Conservation (phyloP, 2,113 vertebrate species). For the Argyrosomus japonicus region DNA sequence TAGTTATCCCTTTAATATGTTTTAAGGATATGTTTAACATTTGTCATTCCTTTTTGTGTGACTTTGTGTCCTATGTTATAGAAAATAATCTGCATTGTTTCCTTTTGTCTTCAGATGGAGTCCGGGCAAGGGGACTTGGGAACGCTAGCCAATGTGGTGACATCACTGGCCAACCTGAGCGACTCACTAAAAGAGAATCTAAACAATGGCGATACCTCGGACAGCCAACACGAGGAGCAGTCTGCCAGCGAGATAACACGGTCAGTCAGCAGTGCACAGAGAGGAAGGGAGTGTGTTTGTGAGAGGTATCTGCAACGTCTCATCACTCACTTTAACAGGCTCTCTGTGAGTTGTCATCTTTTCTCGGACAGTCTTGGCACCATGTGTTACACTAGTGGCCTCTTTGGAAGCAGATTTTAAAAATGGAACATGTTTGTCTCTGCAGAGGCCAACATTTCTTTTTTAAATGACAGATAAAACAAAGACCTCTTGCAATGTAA, state of each 20-base stretch:
- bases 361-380: too few relatives aligned
- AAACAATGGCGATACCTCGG: conserved; percentile 92
- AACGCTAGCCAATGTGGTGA: conserved; percentile 96
- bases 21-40: background rate
- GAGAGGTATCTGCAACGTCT: too few relatives aligned
- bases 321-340: too few relatives aligned
- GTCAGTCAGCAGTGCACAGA: conserved; percentile 74
- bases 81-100: conserved; percentile 14
- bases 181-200: conserved; percentile 87
- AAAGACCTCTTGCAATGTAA: too few relatives aligned
- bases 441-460: background rate
- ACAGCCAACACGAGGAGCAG: conserved; percentile 91
- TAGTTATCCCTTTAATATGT: background rate
- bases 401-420: too few relatives aligned
- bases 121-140: conserved; percentile 93
- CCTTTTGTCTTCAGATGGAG: conserved; percentile 85
- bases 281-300: conserved; percentile 5
- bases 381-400: too few relatives aligned
- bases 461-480: too few relatives aligned
- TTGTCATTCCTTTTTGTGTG: background rate
- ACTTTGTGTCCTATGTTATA: background rate
- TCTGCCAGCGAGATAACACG: conserved; percentile 96
- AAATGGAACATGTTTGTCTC: background rate
- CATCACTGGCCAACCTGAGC: conserved; percentile 94
- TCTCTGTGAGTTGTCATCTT: background rate